Evolutionary conservation across 2,888 invertebrate species (phyloP), one percentile per base, ranked within the genome.

Genomic region (Eupithecia vulgata): DNA sequence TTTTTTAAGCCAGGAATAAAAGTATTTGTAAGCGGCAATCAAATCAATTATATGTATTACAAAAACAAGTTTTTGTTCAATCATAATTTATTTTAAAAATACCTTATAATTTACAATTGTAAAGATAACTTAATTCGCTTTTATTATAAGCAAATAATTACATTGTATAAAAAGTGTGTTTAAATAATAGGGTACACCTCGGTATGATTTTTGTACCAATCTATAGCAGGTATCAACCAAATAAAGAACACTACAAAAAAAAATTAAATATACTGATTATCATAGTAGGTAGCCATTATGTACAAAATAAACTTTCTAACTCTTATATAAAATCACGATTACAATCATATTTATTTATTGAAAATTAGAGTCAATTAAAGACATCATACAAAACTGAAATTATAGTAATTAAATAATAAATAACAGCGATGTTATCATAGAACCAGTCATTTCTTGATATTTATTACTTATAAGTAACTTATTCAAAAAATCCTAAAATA

Each of bases 321-420:
- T 64, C 80, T 83, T 82, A 82, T 79, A 81, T 81, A 82, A 85
- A 82, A 86, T 87, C 86, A 87, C 85, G 84, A 84, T 83, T 84
- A 87, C 83, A 79, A 82, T 82, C 78, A 81, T 40, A 40, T 25
- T 65, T 70, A 80, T 67, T 68, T 83, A 84, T 82, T 84, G 80
- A 83, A 81, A 81, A 79, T 81, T 78, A 81, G 79, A 78, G 76
- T 79, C 82, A 82, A 70, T 72, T 82, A 78, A 74, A 75, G 73
- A 78, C 79, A 78, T 80, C 79, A 79, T 57, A 57, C 57, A 57
- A 57, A 70, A 74, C 76, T 64, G 69, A 80, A 82, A 81, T 75
- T 73, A 78, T 83, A 82, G 72, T 82, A 88, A 82, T 81, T 93
- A 94, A 87, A 94, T 87, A 94, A 93, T 94, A 94, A 94, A 94